Conservation (phyloP, 2,113 vertebrate species). For the Neogale vison region DNA sequence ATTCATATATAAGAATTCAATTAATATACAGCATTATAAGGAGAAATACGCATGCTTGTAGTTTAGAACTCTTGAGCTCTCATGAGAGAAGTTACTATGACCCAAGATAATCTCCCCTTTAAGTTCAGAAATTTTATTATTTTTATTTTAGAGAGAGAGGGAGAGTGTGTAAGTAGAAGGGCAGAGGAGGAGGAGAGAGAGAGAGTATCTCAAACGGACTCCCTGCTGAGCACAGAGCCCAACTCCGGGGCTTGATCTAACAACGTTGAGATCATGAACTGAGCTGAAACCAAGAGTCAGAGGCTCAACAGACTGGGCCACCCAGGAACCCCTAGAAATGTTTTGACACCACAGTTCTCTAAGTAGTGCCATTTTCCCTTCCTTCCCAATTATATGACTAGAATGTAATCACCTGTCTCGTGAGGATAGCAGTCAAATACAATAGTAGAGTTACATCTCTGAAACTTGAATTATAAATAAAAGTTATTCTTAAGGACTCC, state of each 20-base stretch:
- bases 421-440: not conserved
- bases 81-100: not conserved
- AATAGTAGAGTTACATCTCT: not conserved
- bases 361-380: not conserved
- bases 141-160: not conserved
- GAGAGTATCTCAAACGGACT: not conserved
- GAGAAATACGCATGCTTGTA: not conserved
- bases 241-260: not conserved
- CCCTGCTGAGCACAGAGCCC: not conserved
- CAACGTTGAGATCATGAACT: not conserved
- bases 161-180: not conserved
- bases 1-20: not conserved
- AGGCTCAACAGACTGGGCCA: not conserved
- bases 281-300: not conserved
- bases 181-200: not conserved
- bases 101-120: not conserved
- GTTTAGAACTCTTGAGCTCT: not conserved
- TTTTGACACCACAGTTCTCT: not conserved
- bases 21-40: not conserved
- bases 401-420: not conserved
- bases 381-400: not conserved
- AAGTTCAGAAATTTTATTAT: not conserved
- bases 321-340: not conserved
- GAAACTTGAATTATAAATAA: not conserved
- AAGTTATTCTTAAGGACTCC: not conserved